These are phyloP conservation scores for Hippolais icterina DNA, from an alignment of 2,113 vertebrate species.

Conservation along the genomic window DNA sequence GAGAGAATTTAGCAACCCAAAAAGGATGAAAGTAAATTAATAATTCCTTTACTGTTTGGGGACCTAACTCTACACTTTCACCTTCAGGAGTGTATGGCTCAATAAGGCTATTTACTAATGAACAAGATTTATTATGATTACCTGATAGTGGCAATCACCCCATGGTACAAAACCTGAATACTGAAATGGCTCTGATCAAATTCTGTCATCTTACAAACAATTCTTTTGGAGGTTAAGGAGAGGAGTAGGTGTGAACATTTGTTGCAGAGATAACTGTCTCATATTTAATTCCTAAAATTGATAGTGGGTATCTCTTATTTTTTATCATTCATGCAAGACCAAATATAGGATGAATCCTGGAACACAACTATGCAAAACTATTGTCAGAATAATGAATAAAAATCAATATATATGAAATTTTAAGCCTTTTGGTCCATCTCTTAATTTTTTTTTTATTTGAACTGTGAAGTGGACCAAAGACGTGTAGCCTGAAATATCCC, in stretches of 20 bases:
- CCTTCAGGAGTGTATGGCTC: neutral
- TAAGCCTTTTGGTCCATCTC: neutral
- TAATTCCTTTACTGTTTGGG: neutral
- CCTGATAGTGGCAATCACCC: neutral
- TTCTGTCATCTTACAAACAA: neutral
- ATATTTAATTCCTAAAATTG: neutral
- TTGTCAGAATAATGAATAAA: neutral
- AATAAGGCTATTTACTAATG: neutral
- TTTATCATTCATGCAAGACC: neutral
- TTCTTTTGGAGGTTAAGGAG: rapidly evolving
- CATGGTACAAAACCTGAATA: neutral
- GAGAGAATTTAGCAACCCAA: neutral
- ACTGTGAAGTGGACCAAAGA: neutral
- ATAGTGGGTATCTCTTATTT: neutral
- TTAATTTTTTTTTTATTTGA: neutral
- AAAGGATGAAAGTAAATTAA: neutral
- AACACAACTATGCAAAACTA: neutral
- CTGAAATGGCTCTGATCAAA: neutral
- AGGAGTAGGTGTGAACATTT: neutral
- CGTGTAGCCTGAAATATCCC: neutral
- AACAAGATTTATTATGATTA: neutral
- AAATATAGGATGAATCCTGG: neutral
- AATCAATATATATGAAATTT: neutral
- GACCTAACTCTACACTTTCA: neutral
- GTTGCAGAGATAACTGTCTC: neutral